phyloP scores from a whole-genome alignment of 1,140 invertebrate species.

The Trichoplusia ni region DNA sequence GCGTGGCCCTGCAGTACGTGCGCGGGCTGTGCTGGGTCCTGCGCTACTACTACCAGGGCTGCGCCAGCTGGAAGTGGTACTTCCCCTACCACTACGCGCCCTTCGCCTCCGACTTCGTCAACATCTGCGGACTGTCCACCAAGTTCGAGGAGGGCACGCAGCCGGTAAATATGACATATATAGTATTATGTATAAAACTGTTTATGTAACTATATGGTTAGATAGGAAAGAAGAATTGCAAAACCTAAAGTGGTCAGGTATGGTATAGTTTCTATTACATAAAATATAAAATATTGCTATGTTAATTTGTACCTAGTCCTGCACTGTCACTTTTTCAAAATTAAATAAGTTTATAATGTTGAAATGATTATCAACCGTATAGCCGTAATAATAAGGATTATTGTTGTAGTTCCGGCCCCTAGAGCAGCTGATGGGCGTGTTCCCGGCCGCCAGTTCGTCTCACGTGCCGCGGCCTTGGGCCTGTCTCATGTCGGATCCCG shows the following conservation, averaged over 20 bases:
- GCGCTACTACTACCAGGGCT: slow-evolving; percentile 99
- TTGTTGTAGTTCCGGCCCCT: slow-evolving; percentile 93
- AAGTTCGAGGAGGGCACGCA: slow-evolving; percentile 94
- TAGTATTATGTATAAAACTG: background rate
- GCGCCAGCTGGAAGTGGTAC: slow-evolving; percentile 99
- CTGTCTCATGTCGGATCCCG: slow-evolving; percentile 95
- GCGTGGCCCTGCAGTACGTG: slow-evolving; percentile 97
- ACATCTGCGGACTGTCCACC: slow-evolving; percentile 92
- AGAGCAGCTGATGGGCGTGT: slow-evolving; percentile 99
- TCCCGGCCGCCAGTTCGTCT: slow-evolving; percentile 97
- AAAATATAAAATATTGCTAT: too few species aligned
- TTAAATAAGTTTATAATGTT: background rate
- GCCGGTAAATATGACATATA: slow-evolving; percentile 85
- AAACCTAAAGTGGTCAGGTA: too few species aligned
- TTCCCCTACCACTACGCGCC: slow-evolving; percentile 99
- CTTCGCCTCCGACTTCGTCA: slow-evolving; percentile 99
- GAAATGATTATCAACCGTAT: background rate
- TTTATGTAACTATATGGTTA: too few species aligned
- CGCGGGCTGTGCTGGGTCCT: slow-evolving; percentile 98
- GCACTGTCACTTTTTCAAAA: too few species aligned
- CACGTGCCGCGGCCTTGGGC: slow-evolving; percentile 97
- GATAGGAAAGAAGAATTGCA: too few species aligned
- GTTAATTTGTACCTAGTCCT: too few species aligned
- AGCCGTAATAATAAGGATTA: background rate
- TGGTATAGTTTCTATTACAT: too few species aligned